Base-by-base conservation (phyloP, 1,140 invertebrate species). In the Caerostris darwini region DNA sequence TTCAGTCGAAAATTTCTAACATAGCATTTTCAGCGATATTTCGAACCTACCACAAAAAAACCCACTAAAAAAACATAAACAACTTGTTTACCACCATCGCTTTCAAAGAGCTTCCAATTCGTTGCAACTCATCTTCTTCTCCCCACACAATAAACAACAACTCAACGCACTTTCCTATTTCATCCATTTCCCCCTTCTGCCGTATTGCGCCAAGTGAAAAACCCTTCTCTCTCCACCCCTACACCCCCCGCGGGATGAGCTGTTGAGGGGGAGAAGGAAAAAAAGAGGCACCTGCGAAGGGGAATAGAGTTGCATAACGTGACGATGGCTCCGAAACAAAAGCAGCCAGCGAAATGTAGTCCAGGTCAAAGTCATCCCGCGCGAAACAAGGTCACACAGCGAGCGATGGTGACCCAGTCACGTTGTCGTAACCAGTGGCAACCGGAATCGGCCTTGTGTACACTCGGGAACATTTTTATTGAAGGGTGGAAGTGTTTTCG, bases 371-470 rank as follows among this genome's bases (percentile, higher is more conserved):
- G 90, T 92, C 90, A 67, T 81, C 71, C 56, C n/a, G 12, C 8
- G 87, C 64, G 67, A 92, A 92, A 92, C 90, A 92, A 92, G 90
- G 90, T 85, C 90, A 85, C 59, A 17, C 87, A 53, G 54, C 8
- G 34, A 61, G 77, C 17, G 14, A 53, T 17, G 81, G 90, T 92
- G 90, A 92, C 90, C 90, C 59, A 92, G 90, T 92, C 90, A 92
- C 90, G 90, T 92, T 92, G 82, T 83, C 82, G 90, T 92, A 85
- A 81, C 82, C 81, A 92, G 58, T 83, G 82, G 90, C 81, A 92
- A 92, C 90, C 59, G 81, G 90, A 91, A 83, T 83, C 90, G 90
- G 59, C 90, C 90, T 92, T 92, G 90, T 58, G n/a, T 67, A 17
- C 69, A 77, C 56, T 90, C 69, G 17, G 4, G 10, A 71, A 5